Percentiles rank a stretch among this genome's conserved stretches.
Evolutionary conservation across 2,113 vertebrate species (phyloP).

Genomic region (Syrmaticus mikado): DNA sequence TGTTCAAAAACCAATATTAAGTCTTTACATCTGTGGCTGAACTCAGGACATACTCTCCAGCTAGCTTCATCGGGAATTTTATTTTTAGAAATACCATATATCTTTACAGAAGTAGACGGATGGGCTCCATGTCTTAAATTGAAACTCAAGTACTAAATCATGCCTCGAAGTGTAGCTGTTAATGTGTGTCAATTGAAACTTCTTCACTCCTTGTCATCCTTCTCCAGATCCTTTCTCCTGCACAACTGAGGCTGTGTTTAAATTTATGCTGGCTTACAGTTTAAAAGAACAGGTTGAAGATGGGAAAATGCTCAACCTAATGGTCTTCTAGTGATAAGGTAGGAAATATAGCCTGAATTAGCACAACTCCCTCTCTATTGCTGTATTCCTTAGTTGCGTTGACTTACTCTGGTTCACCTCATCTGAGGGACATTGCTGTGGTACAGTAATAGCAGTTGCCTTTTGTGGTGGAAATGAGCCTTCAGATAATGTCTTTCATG

Average conservation of each 20-base stretch:
- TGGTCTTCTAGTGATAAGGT: not conserved
- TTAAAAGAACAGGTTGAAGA: not conserved
- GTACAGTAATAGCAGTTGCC: not conserved
- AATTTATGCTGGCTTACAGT: not conserved
- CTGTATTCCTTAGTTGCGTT: not conserved
- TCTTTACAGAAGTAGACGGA: not conserved
- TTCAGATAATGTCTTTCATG: not conserved
- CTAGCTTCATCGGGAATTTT: not conserved
- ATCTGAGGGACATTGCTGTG: not conserved
- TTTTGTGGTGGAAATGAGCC: not conserved
- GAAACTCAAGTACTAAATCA: not conserved
- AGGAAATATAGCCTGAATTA: not conserved
- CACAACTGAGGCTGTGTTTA: not conserved
- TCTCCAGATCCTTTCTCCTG: not conserved
- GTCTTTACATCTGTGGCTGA: not conserved
- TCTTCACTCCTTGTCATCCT: not conserved
- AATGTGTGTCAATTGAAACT: not conserved
- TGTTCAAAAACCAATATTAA: not conserved
- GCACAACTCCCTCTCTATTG: not conserved
- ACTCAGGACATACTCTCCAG: not conserved
- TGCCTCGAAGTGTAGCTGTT: not conserved
- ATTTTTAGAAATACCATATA: not conserved
- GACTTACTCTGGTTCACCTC: not conserved
- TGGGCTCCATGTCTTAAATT: not conserved
- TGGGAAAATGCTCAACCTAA: rapidly evolving